A percentile compares a stretch with the other conserved stretches of the same genome.
Conservation (phyloP, 2,888 invertebrate species). For the Margaritifera margaritifera region DNA sequence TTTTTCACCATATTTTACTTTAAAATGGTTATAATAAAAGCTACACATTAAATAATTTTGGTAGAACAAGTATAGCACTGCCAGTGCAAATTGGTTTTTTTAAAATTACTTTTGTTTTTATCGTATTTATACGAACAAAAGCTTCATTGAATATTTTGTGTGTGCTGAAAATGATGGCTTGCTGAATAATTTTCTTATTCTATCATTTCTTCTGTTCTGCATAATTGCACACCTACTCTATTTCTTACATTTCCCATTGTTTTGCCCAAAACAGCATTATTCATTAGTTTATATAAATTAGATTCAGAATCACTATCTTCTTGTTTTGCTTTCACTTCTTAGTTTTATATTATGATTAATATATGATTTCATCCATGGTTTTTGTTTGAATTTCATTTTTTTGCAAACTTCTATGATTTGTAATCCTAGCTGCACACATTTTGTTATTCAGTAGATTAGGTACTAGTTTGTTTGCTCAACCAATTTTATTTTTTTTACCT, state of each 20-base stretch:
- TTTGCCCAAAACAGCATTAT: too few relatives aligned
- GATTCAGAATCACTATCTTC: not conserved
- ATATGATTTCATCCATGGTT: not conserved
- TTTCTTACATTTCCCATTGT: not conserved
- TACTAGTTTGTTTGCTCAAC: too few relatives aligned
- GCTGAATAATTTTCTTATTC: too few relatives aligned
- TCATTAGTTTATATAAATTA: constrained; percentile 3
- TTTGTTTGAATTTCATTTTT: too few relatives aligned
- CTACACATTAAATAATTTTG: constrained; percentile 6
- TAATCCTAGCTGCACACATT: too few relatives aligned
- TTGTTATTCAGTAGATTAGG: too few relatives aligned
- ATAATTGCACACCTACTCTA: not conserved
- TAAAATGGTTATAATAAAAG: constrained; percentile 11
- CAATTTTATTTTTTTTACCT: too few relatives aligned
- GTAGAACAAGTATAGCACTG: not conserved
- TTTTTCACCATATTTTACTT: constrained; percentile 8
- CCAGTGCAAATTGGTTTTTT: constrained; percentile 10
- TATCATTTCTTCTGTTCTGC: not conserved
- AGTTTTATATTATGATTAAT: too few relatives aligned
- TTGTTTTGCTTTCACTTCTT: not conserved
- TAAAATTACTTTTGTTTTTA: not conserved
- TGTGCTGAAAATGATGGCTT: not conserved
- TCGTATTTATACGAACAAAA: not conserved
- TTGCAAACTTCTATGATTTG: too few relatives aligned
- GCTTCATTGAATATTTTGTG: constrained; percentile 1